phyloP scores from a whole-genome alignment of 2,888 invertebrate species.

The Sphinx pinastri region DNA sequence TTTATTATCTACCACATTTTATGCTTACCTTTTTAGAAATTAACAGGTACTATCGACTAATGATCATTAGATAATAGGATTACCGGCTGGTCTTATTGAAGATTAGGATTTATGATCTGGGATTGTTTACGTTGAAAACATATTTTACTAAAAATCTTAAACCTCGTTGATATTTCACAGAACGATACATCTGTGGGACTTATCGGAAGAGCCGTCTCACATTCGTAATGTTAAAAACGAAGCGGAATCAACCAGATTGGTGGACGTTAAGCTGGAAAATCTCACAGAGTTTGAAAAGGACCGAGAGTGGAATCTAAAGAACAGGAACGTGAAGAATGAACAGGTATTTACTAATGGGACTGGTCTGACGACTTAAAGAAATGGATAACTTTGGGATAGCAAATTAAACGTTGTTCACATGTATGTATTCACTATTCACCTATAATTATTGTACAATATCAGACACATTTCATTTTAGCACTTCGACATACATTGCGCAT shows the following conservation, averaged over 20 bases:
- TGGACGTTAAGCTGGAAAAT: slow-evolving; percentile 46
- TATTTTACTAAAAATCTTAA: neutral
- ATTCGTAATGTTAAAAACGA: slow-evolving; percentile 47
- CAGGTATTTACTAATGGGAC: slow-evolving; percentile 41
- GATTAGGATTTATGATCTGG: too few relatives aligned
- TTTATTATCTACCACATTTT: too few relatives aligned
- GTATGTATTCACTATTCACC: slow-evolving; percentile 38
- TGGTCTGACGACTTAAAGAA: too few relatives aligned
- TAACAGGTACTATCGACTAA: too few relatives aligned
- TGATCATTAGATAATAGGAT: too few relatives aligned
- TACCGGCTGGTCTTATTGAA: too few relatives aligned
- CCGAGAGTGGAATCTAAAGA: slow-evolving; percentile 63
- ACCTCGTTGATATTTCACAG: slow-evolving; percentile 46
- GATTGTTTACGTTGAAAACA: neutral
- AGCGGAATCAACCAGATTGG: slow-evolving; percentile 47
- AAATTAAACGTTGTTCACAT: too few relatives aligned
- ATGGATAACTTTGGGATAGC: too few relatives aligned
- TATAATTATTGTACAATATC: neutral
- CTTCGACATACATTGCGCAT: slow-evolving; percentile 36
- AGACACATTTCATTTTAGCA: slow-evolving; percentile 33
- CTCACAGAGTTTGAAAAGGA: slow-evolving; percentile 58
- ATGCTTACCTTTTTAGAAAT: too few relatives aligned
- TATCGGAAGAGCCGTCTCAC: slow-evolving; percentile 68
- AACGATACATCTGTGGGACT: slow-evolving; percentile 75
- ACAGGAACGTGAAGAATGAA: slow-evolving; percentile 48